phyloP scores from a whole-genome alignment of 2,113 vertebrate species.

The Physeter macrocephalus region DNA sequence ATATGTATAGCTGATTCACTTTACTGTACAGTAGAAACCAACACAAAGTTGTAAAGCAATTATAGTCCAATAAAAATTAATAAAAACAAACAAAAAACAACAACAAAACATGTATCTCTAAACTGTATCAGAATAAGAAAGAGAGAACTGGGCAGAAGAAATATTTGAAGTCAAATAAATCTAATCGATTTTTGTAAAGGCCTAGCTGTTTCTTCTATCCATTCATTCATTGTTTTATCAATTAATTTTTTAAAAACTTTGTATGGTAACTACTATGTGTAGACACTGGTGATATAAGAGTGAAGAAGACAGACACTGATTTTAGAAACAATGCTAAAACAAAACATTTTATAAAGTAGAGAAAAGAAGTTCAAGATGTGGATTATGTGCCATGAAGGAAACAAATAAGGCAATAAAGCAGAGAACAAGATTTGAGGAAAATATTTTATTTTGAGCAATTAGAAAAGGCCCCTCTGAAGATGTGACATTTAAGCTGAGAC shows the following conservation, averaged over 20 bases:
- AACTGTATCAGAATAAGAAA: not conserved
- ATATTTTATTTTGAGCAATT: not conserved
- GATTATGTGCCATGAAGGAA: not conserved
- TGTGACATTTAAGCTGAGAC: not conserved
- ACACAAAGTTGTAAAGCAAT: too few relatives aligned
- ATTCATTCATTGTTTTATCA: not conserved
- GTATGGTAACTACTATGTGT: not conserved
- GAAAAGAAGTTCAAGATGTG: not conserved
- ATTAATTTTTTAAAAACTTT: not conserved
- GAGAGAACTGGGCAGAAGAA: not conserved
- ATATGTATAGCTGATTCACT: too few relatives aligned
- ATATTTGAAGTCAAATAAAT: not conserved
- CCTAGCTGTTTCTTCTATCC: not conserved
- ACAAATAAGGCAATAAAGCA: not conserved
- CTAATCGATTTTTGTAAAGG: not conserved
- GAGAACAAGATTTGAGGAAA: not conserved
- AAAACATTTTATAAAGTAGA: not conserved
- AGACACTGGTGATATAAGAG: not conserved
- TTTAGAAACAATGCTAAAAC: not conserved
- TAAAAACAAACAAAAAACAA: too few relatives aligned
- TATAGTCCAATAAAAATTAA: too few relatives aligned
- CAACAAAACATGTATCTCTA: not conserved
- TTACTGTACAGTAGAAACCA: too few relatives aligned
- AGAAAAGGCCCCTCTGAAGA: not conserved
- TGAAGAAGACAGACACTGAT: not conserved